Conservation (phyloP, 2,888 invertebrate genomes). For the Odontomyia ornata region DNA sequence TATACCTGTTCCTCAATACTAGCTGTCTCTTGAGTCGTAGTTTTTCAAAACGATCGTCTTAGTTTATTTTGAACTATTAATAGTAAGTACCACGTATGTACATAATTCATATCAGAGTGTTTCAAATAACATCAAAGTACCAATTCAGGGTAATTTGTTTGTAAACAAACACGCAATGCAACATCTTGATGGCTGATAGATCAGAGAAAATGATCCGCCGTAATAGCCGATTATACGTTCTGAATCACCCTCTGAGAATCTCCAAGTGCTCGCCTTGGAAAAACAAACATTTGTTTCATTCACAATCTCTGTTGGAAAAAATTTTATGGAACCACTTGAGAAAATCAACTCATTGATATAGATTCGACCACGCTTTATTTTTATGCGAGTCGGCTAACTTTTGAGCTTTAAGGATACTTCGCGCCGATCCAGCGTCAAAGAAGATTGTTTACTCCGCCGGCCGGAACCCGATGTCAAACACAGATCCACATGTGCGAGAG, state of each 20-base stretch:
- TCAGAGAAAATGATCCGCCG: conserved; percentile 28
- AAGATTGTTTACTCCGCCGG: not conserved
- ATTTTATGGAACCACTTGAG: conserved; percentile 27
- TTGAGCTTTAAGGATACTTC: not conserved
- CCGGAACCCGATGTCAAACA: not conserved
- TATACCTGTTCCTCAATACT: no score
- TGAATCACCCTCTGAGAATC: conserved; percentile 30
- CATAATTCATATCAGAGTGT: conserved; percentile 33
- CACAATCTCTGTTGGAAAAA: conserved; percentile 19
- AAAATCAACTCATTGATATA: conserved; percentile 32
- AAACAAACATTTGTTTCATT: conserved; percentile 42
- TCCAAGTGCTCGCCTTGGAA: conserved; percentile 21
- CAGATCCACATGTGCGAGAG: not conserved
- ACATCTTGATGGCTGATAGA: conserved; percentile 20
- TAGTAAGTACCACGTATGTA: not conserved
- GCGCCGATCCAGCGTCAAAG: not conserved
- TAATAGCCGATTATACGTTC: not conserved
- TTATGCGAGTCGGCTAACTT: not conserved
- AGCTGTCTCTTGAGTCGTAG: no score
- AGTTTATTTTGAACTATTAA: not conserved
- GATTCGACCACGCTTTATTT: conserved; percentile 15
- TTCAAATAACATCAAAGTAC: conserved; percentile 38
- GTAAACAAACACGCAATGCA: conserved; percentile 38
- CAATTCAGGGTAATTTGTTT: conserved; percentile 39
- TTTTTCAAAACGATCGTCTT: no score